Base-by-base conservation (phyloP, 2,888 invertebrate genomes). In the Alloplasta piceator region DNA sequence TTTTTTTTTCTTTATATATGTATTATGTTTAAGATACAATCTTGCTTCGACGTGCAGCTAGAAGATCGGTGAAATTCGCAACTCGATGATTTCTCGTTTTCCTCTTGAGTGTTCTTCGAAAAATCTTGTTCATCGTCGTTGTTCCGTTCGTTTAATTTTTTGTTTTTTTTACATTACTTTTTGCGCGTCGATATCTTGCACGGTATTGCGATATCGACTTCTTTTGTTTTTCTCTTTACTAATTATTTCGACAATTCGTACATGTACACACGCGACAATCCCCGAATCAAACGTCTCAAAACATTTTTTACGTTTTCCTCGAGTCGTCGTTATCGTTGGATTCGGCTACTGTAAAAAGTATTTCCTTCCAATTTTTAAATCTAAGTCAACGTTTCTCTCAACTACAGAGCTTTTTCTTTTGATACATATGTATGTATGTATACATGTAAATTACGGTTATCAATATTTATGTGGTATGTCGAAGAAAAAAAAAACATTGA, bases 1-100 rank as follows among this genome's bases (percentile, higher is more conserved):
- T 80, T 80, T 72, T 82, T 80, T 78, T 73, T 66, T 66, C 10
- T 43, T 52, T 14, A 52, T 75, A 39, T 87, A 86, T 89, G 86
- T 89, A 89, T 90, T 89, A 89, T 87, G 85, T 87, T 26, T 89
- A 87, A 89, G 89, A 90, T 90, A 90, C 90, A 90, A 90, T 90
- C 90, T 90, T 90, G 90, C 87, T 87, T 87, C 87, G 88, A 87
- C 83, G 85, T 85, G 87, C 81, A 87, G 89, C 84, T 84, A 84
- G 87, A 86, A 85, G 87, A 86, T 74, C 72, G 86, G 78, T 82
- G 86, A 82, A 83, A 84, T 84, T 84, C 80, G 82, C 68, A 70
- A 61, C 26, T 26, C 52, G 85, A 78, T 72, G 81, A 87, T 86
- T 87, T 87, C 26, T 26, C 85, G 46, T 84, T 26, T 26, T 89